Evolutionary conservation across 2,113 vertebrate species (phyloP), one percentile per base, ranked within the genome.

Genomic region (Myotis brandtii): DNA sequence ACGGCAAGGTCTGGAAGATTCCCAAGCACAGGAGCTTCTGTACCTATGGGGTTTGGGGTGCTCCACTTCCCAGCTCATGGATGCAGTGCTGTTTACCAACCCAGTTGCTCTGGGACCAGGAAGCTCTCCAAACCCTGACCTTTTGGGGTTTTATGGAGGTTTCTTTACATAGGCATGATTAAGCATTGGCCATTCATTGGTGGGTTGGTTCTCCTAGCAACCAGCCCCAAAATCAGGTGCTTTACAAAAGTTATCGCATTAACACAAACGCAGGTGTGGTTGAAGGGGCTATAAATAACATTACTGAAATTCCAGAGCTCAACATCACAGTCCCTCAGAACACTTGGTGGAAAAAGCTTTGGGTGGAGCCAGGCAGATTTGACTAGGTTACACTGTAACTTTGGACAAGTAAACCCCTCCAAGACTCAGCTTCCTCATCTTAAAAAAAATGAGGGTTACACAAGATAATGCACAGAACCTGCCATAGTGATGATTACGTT

Each of bases 281-380:
- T 72, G 9, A 80, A 80, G 80, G 23, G 6, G 46, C 13, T 86
- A 56, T 66, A 62, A 56, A 56, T 76, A 94, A 75, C n/a, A 77
- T 91, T 88, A 72, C 30, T 70, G 50, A 79, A 90, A 91, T 80
- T 73, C 88, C 64, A 86, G 56, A 94, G 86, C 17, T 76, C 20
- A 52, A 76, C 25, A 73, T 82, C 34, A 64, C 30, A 2, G 25
- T 86, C 66, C 79, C 75, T 66, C 73, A 92, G 21, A 92, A 91
- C 76, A 23, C 27, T 48, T 88, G 52, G 59, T 48, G 30, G 9
- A 54, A 92, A 95, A 90, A 80, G 64, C 52, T 82, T 76, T 56
- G 8, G 27, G 37, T 67, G 54, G 37, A 79, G 23, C 23, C 40
- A 93, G 30, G 48, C 48, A 77, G 37, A 94, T 56, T 17, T 94